Evolutionary conservation across 2,113 vertebrate species (phyloP).

Genomic region (Reinhardtius hippoglossoides): DNA sequence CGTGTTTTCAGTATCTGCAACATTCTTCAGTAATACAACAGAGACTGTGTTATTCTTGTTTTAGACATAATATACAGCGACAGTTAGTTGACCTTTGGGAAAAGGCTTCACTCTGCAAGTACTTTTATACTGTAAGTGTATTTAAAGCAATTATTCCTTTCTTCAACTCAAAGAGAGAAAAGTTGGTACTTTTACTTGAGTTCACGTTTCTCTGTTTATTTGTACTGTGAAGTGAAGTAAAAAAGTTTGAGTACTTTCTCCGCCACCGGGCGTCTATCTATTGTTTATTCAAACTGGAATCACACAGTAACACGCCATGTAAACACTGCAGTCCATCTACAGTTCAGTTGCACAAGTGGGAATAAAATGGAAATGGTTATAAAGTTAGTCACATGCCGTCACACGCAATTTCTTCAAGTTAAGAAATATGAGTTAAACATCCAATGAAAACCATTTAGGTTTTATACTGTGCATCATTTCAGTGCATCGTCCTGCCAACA

Average conservation of each 20-base stretch:
- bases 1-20: too few species aligned
- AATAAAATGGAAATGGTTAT: not conserved
- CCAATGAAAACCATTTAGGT: not conserved
- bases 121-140: too few species aligned
- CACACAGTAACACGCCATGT: not conserved
- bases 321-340: not conserved
- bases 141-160: too few species aligned
- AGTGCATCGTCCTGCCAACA: not conserved
- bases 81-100: too few species aligned
- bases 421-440: not conserved
- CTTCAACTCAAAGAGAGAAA: too few species aligned
- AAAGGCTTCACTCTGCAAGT: too few species aligned
- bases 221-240: too few species aligned
- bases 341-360: not conserved
- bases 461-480: not conserved
- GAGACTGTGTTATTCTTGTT: too few species aligned
- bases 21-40: too few species aligned
- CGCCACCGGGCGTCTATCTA: not conserved
- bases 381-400: not conserved
- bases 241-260: not conserved
- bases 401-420: not conserved
- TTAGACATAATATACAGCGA: too few species aligned
- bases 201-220: too few species aligned
- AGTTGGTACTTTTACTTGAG: too few species aligned
- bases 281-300: not conserved